Evolutionary conservation across 2,797 vertebrate species (phyloP).

Genomic region (Acanthurus lineatus): DNA sequence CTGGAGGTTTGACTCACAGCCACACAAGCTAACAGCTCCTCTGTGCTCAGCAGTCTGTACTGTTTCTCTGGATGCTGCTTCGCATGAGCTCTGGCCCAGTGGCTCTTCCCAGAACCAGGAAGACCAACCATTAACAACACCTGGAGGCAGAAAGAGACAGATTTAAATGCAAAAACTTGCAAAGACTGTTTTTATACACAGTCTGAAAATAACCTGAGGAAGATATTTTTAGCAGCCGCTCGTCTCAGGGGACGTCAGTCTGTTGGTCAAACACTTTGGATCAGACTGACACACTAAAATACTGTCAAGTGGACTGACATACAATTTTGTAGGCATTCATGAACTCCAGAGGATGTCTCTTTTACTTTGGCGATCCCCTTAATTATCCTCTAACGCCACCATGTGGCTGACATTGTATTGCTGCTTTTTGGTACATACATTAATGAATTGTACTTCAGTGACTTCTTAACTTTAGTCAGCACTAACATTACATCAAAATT

Average conservation of each 20-base stretch:
- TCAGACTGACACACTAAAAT: too few species aligned
- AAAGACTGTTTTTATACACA: not conserved
- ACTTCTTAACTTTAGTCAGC: too few species aligned
- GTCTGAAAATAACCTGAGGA: not conserved
- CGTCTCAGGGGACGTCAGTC: not conserved
- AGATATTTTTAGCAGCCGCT: not conserved
- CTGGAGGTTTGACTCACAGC: constrained; percentile 80
- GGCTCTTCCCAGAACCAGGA: constrained; percentile 92
- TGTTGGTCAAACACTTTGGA: too few species aligned
- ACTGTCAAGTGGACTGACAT: too few species aligned
- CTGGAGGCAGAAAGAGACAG: constrained; percentile 67
- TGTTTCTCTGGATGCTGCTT: constrained; percentile 88
- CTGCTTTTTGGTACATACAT: too few species aligned
- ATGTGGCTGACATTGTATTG: too few species aligned
- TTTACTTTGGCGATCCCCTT: too few species aligned
- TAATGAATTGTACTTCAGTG: too few species aligned
- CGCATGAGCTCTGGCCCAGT: constrained; percentile 88
- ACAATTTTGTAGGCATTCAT: too few species aligned
- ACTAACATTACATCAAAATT: too few species aligned
- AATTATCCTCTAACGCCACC: too few species aligned
- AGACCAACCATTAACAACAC: constrained; percentile 93
- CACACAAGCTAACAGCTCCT: constrained; percentile 88
- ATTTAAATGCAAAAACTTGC: not conserved
- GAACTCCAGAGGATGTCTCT: too few species aligned
- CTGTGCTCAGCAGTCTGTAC: constrained; percentile 89